A percentile compares a stretch with the other conserved stretches of the same genome.
Evolutionary conservation across 2,113 vertebrate genomes (phyloP).

Genomic region (Atherinomorus stipes): DNA sequence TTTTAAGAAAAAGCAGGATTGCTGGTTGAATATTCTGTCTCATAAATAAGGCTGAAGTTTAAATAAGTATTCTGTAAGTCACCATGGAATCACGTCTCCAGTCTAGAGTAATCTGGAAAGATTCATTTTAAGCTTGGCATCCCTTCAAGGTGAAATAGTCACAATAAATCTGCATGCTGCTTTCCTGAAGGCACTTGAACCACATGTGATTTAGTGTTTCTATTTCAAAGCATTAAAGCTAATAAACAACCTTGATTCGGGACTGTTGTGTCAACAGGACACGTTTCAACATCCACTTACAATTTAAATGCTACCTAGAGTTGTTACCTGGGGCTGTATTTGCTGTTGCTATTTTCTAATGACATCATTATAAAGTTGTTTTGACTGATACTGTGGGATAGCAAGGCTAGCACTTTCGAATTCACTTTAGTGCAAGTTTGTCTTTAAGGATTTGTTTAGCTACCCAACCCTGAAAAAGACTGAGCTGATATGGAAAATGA

Average conservation of each 20-base stretch:
- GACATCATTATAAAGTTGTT: no score
- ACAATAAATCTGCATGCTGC: neutral
- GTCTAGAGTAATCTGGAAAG: neutral
- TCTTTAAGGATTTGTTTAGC: no score
- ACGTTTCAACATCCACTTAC: neutral
- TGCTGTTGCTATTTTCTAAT: no score
- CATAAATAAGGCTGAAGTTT: neutral
- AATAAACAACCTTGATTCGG: neutral
- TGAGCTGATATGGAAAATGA: no score
- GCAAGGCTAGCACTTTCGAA: no score
- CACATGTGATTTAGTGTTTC: neutral
- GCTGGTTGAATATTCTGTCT: neutral
- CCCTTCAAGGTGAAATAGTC: neutral
- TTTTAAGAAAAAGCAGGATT: no score
- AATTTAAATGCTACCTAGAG: neutral
- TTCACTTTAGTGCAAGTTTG: no score
- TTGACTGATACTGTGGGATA: no score
- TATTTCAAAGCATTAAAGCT: neutral
- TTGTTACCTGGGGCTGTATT: no score
- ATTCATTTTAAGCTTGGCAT: neutral
- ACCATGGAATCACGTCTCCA: neutral
- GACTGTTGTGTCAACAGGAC: neutral
- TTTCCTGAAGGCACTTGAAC: constrained; percentile 1
- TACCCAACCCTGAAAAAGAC: no score
- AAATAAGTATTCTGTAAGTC: neutral